phyloP scores from a whole-genome alignment of 2,888 invertebrate species.

The Tenthredo mesomela region DNA sequence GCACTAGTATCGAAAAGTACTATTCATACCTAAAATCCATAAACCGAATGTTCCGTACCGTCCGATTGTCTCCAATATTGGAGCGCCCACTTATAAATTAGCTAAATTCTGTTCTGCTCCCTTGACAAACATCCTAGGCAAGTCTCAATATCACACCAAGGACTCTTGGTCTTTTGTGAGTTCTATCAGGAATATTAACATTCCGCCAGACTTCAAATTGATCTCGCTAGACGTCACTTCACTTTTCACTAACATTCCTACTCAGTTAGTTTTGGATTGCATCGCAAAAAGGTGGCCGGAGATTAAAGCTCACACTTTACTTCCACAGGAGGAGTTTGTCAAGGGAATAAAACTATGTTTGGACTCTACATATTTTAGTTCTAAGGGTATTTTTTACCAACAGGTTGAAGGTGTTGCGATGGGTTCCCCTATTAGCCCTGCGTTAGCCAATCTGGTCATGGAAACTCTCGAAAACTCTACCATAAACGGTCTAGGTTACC shows the following conservation, averaged over 20 bases:
- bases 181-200: not conserved
- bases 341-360: conserved; percentile 6
- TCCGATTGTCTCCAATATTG: not conserved
- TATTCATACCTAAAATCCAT: not conserved
- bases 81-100: not conserved
- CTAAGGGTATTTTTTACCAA: conserved; percentile 52
- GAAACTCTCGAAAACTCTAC: conserved; percentile 56
- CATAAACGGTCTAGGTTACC: conserved; percentile 35
- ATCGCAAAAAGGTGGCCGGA: conserved; percentile 39
- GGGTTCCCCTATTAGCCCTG: conserved; percentile 59
- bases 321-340: not conserved
- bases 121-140: not conserved
- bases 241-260: conserved; percentile 58
- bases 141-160: not conserved
- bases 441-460: conserved; percentile 58
- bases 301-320: not conserved
- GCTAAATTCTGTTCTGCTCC: not conserved
- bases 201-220: not conserved
- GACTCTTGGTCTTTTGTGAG: not conserved
- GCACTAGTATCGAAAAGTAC: not conserved
- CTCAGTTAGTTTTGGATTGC: conserved; percentile 16
- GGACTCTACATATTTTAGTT: conserved; percentile 50
- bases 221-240: conserved; percentile 55
- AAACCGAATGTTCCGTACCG: not conserved
- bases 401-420: conserved; percentile 58